Evolutionary conservation across 2,888 invertebrate genomes (phyloP), one percentile per base, ranked within the genome.

Genomic region (Tetropium fuscum): DNA sequence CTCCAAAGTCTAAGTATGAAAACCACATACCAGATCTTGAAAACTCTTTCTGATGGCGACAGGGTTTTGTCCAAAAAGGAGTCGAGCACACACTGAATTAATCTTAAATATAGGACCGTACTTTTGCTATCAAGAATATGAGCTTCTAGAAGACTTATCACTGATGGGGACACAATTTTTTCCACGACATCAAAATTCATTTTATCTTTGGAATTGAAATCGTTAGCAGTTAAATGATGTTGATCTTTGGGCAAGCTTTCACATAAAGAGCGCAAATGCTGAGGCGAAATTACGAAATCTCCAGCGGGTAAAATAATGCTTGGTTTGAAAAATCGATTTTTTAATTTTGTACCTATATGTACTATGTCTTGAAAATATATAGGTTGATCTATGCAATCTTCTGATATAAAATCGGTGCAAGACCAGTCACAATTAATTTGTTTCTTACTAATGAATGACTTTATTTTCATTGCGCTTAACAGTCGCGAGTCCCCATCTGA

Each of bases 401-500:
- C n/a, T 34, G n/a, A 8, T 11, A 48, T 3, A 34, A 8, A 19
- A 11, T 48, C 20, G n/a, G 22, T 20, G 15, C 18, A 44, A 20
- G 22, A 34, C 25, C 34, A 44, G 8, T 44, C 44, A 20, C 13
- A 22, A n/a, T 27, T 7, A 27, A 6, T 27, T 38, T 40, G 25
- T 2, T 19, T 15, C 25, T 15, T 7, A 11, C 16, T 18, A 30
- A 41, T 41, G 27, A 18, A 15, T n/a, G 10, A 11, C 19, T 48
- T 34, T 15, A 48, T 18, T 32, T 32, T 32, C 45, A 58, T 58
- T 5, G 44, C 20, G 22, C 54, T 54, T n/a, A 58, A 47, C 18
- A 49, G 15, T 13, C 45, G 15, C 30, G 53, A 7, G 34, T 58
- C 58, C 4, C 58, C 53, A 54, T 58, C 58, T 7, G 45, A 34